Base-by-base conservation (phyloP, 2,113 vertebrate species). In the Campylomormyrus tamandua region DNA sequence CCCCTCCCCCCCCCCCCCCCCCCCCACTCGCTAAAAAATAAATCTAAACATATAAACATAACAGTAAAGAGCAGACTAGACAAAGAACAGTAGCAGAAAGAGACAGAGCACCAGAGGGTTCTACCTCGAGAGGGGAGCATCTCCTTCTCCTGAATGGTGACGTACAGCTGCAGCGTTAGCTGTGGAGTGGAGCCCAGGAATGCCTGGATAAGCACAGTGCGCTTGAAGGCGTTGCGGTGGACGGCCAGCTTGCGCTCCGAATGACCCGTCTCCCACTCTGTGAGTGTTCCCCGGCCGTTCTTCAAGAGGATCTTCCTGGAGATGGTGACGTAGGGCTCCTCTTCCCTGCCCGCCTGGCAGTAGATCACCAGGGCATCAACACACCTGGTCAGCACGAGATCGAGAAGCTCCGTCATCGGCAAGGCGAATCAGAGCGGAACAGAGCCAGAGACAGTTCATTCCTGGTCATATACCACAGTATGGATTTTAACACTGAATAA, bases 101-200 rank as follows among this genome's bases (percentile, higher is more conserved):
- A n/a, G 8, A 5, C n/a, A 31, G 3, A 87, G 5, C 3, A 53
- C n/a, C 48, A 87, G 17, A 19, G 49, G 46, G 3, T 0, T 95
- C 97, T 94, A 99, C 98, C 92, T 97, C 98, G 95, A 45, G 90
- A 53, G 0, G 88, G 48, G 0, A 96, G 92, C 9, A 97, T 0
- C 15, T 97, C 97, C 91, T 98, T 97, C 95, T 99, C 97, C 92
- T 98, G 92, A 91, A 99, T 91, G 84, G 95, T 96, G 94, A 97
- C 97, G 77, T 99, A 99, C 42, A 99, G 96, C 95, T 99, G 98
- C 27, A 99, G 96, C 0, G 98, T 98, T 89, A 99, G 96, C 92
- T 99, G 98, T 0, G 98, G 98, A 0, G 97, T 97, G 91, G 98
- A 99, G 91, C 98, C 98, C 93, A 99, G 94, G 94, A 99, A 99